Conservation (phyloP, 2,113 vertebrate genomes). For the Toxostoma redivivum region DNA sequence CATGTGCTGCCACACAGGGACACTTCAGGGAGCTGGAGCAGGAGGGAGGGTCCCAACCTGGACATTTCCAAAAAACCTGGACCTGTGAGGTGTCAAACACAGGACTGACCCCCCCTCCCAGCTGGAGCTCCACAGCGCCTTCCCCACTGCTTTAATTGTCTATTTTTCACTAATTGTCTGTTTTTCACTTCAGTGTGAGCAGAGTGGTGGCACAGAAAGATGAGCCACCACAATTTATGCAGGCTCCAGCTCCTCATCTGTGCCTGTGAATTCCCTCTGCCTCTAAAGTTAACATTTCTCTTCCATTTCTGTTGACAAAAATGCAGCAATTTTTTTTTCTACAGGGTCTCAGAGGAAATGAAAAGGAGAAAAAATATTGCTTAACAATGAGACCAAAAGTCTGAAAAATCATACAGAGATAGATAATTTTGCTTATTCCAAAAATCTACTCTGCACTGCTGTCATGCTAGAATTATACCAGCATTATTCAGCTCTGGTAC, state of each 20-base stretch:
- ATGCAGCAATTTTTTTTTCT: neutral
- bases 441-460: neutral
- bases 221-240: neutral
- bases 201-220: neutral
- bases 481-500: neutral
- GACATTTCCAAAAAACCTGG: neutral
- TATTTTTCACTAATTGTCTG: neutral
- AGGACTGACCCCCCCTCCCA: neutral
- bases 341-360: neutral
- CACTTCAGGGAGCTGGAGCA: neutral
- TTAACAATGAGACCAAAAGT: neutral
- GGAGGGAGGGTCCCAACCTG: neutral
- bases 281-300: neutral
- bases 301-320: conserved; percentile 28
- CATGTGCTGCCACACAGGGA: accelerated
- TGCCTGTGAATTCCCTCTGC: neutral
- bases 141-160: neutral
- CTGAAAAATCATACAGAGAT: neutral
- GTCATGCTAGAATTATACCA: neutral
- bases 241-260: neutral
- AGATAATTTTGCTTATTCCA: conserved; percentile 15
- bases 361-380: neutral
- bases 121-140: neutral
- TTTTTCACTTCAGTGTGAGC: neutral
- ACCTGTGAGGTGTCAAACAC: accelerated